Evolutionary conservation across 2,888 invertebrate genomes (phyloP).

Genomic region (Megalurothrips usitatus): DNA sequence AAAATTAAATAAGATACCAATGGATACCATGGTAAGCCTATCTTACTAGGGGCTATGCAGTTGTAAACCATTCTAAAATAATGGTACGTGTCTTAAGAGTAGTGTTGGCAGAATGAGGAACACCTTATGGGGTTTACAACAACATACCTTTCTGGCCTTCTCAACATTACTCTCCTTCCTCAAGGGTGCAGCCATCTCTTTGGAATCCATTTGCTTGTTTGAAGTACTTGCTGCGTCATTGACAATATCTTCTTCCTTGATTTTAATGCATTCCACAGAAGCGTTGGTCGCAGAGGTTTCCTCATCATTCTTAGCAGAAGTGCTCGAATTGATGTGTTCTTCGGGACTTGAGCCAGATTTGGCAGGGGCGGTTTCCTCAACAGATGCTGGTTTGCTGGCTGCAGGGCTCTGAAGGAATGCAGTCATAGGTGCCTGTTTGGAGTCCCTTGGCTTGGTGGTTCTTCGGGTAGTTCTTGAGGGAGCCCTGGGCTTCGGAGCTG

Average conservation of each 20-base stretch:
- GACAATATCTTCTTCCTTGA: not conserved
- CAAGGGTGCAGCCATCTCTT: constrained; percentile 40
- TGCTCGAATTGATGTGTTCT: not conserved
- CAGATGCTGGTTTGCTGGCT: not conserved
- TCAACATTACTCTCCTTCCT: not conserved
- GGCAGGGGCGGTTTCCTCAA: not conserved
- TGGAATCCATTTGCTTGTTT: constrained; percentile 32
- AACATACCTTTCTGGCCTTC: not conserved
- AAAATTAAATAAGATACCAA: too few relatives aligned
- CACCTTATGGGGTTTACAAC: not conserved
- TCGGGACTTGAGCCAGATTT: not conserved
- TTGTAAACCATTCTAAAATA: not conserved
- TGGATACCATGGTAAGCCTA: too few relatives aligned
- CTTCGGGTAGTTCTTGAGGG: not conserved
- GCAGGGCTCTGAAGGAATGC: not conserved
- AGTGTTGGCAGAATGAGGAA: not conserved
- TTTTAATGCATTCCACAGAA: not conserved
- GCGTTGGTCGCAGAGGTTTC: not conserved
- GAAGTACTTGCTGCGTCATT: not conserved
- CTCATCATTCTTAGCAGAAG: not conserved
- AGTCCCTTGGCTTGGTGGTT: not conserved
- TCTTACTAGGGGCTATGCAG: not conserved
- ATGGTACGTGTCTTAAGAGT: not conserved
- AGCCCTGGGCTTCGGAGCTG: not conserved
- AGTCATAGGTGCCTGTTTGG: not conserved